A percentile compares a stretch with the other conserved stretches of the same genome.
These are phyloP conservation scores for Spatula versicolor DNA, from an alignment of 2,797 vertebrate genomes.

Conservation along the genomic window DNA sequence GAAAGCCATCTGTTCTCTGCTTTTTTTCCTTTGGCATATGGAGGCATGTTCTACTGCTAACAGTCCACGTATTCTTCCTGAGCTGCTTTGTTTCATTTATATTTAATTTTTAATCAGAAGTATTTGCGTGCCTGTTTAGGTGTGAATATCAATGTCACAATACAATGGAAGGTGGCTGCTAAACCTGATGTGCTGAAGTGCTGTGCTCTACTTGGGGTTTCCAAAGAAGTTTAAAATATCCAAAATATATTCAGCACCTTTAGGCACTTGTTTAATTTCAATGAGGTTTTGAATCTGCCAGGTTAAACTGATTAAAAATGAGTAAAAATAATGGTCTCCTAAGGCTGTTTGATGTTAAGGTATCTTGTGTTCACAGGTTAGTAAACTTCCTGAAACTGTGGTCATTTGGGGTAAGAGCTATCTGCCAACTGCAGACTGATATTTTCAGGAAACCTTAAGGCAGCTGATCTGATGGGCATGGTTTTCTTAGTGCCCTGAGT, in stretches of 20 bases:
- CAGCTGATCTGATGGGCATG: neutral
- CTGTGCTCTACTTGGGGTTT: neutral
- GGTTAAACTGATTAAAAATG: neutral
- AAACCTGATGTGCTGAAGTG: neutral
- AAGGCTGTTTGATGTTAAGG: neutral
- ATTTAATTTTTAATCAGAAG: neutral
- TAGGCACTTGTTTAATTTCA: neutral
- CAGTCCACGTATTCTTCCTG: neutral
- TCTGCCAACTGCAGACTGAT: neutral
- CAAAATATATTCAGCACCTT: neutral
- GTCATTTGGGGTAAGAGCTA: neutral
- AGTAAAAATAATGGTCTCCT: neutral
- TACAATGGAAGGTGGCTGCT: neutral
- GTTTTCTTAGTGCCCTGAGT: neutral
- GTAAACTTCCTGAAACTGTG: neutral
- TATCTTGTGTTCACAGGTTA: neutral
- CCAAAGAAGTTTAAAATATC: neutral
- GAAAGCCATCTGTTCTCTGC: conserved; percentile 47
- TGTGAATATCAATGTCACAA: neutral
- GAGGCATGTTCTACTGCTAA: neutral
- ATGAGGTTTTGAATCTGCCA: neutral
- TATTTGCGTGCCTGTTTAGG: neutral
- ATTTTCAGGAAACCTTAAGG: neutral
- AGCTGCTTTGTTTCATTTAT: neutral
- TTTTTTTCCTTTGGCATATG: conserved; percentile 4